phyloP scores from a whole-genome alignment of 2,797 vertebrate species.

The Pangasius mekongensis region DNA sequence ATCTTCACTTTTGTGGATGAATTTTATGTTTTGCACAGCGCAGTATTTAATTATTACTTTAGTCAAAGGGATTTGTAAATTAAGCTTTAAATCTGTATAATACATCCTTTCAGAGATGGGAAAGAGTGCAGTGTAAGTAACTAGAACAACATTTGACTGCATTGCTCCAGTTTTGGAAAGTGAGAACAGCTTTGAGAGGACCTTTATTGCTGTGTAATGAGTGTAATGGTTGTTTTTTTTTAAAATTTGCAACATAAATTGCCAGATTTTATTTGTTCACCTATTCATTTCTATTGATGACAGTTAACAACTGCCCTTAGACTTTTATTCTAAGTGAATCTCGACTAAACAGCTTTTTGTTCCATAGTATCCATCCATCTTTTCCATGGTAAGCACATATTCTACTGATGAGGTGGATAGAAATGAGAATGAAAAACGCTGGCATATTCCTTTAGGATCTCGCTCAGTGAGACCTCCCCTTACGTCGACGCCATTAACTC shows the following conservation, averaged over 20 bases:
- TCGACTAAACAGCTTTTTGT: not conserved
- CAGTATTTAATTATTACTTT: not conserved
- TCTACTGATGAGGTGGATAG: not conserved
- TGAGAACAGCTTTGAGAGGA: not conserved
- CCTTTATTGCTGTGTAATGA: not conserved
- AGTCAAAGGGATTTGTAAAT: not conserved
- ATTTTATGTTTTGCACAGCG: not conserved
- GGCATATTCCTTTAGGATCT: not conserved
- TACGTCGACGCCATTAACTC: not conserved
- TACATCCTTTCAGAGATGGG: not conserved
- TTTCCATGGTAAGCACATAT: not conserved
- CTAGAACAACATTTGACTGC: not conserved
- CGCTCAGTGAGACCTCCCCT: not conserved
- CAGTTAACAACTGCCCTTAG: not conserved
- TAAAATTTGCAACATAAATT: not conserved
- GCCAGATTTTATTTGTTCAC: not conserved
- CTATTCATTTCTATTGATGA: not conserved
- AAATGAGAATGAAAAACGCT: not conserved
- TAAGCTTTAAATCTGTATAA: not conserved
- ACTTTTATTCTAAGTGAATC: not conserved
- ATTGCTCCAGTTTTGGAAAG: not conserved
- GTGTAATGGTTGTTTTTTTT: not conserved
- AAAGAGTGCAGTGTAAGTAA: not conserved
- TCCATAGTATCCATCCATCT: not conserved
- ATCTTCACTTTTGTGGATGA: not conserved